Evolutionary conservation across 2,888 invertebrate species (phyloP), one percentile per base, ranked within the genome.

Genomic region (Metallyticus violacea): DNA sequence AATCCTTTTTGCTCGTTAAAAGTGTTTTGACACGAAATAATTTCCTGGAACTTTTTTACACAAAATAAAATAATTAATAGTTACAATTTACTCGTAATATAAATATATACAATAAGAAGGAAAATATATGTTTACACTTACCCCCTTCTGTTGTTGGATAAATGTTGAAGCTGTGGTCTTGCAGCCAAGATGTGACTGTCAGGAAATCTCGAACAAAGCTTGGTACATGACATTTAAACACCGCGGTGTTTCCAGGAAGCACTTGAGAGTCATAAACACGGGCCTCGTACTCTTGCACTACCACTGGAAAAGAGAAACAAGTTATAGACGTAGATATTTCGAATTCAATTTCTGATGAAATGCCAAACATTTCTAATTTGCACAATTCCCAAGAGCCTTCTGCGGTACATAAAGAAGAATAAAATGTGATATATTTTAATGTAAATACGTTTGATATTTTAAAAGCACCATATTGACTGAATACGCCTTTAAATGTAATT

Each of bases 151-250:
- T 87, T n/a, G 88, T 88, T 5, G 89, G 89, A 79, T 89, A 89
- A 86, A 89, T 89, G 87, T 89, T 88, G 88, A 88, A 89, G 22
- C 85, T 86, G 26, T 88, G 87, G 77, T 89, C 89, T 30, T 89
- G 89, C 0, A 89, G 79, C 89, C 89, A 89, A n/a, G 89, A 88
- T 9, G 88, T 88, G 26, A 89, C 89, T 7, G 88, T 88, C 78
- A 89, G 81, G 29, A 88, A 88, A 77, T 89, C 89, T n/a, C 88
- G 81, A 7, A 88, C 88, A 79, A 88, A 89, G 83, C 88, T 87
- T 15, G 89, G 89, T 62, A 89, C 88, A 15, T 88, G 88, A 86
- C 89, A 89, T 26, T 86, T 86, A 83, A 89, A 87, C 5, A 89
- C 88, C 1, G 88, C 89, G 26, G 88, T 88, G 84, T 89, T 89